Percentiles rank a stretch among this genome's conserved stretches.
phyloP scores from a whole-genome alignment of 2,888 invertebrate species.

The Rhorus exstirpatorius region DNA sequence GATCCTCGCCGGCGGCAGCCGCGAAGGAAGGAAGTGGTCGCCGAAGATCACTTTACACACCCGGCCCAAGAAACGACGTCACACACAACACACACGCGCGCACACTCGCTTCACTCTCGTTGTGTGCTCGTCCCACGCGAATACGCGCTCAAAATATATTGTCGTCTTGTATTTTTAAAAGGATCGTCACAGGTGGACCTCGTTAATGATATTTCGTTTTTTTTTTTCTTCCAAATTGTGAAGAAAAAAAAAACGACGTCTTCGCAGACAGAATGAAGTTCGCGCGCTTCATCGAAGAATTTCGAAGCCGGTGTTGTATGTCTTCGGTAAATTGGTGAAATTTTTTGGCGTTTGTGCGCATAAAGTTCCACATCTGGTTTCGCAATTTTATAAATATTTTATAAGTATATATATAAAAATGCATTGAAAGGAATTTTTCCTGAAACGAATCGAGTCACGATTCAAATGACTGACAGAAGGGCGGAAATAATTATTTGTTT shows the following conservation, averaged over 20 bases:
- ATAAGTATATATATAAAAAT: no score
- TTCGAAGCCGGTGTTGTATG: conserved; percentile 33
- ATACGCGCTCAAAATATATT: neutral
- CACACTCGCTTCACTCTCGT: no score
- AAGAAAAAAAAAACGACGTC: neutral
- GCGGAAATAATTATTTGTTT: no score
- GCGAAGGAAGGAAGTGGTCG: conserved; percentile 85
- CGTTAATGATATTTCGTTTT: conserved; percentile 8
- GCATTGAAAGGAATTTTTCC: no score
- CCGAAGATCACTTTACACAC: conserved; percentile 84
- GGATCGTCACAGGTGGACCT: neutral
- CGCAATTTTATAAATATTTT: no score
- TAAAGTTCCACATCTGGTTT: no score
- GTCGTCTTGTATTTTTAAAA: neutral
- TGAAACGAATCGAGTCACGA: no score
- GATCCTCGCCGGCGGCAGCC: conserved; percentile 78
- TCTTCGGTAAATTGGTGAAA: conserved; percentile 10
- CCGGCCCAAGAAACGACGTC: conserved; percentile 66
- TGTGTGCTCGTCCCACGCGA: conserved; percentile 30
- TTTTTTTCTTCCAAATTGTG: neutral
- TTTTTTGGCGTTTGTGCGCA: neutral
- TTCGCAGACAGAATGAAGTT: conserved; percentile 40
- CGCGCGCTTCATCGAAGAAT: conserved; percentile 32
- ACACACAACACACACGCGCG: no score
- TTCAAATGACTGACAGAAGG: no score